Evolutionary conservation across 2,888 invertebrate species (phyloP).

Genomic region (Thecocarcelia acutangulata): DNA sequence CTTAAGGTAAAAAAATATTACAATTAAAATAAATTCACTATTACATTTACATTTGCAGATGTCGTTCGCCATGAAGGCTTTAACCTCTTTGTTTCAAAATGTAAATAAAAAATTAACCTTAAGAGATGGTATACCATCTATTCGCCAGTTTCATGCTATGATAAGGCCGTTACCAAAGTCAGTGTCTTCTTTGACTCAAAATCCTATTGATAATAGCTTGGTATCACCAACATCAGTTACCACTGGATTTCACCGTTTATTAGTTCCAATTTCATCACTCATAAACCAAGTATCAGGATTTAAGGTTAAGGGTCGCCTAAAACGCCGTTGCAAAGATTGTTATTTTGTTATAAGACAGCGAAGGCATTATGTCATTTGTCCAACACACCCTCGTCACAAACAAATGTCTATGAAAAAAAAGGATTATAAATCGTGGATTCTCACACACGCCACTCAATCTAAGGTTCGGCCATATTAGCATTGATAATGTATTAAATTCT

Average conservation of each 20-base stretch:
- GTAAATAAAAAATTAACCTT: slow-evolving; percentile 50
- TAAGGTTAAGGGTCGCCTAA: slow-evolving; percentile 87
- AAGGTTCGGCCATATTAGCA: slow-evolving; percentile 78
- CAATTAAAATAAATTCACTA: too few species aligned
- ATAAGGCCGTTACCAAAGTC: slow-evolving; percentile 68
- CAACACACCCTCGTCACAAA: slow-evolving; percentile 90
- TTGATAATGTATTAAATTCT: neutral
- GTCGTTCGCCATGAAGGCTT: slow-evolving; percentile 73
- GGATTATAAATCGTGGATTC: slow-evolving; percentile 87
- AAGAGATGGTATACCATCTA: slow-evolving; percentile 17
- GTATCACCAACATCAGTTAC: slow-evolving; percentile 42
- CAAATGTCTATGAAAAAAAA: slow-evolving; percentile 88
- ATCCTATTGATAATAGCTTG: slow-evolving; percentile 31
- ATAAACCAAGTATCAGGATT: slow-evolving; percentile 83
- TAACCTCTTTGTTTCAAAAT: slow-evolving; percentile 59
- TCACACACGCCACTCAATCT: slow-evolving; percentile 88
- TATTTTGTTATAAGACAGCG: slow-evolving; percentile 87
- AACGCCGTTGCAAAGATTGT: slow-evolving; percentile 90
- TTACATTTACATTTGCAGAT: slow-evolving; percentile 70
- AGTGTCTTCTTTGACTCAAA: slow-evolving; percentile 32
- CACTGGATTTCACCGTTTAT: slow-evolving; percentile 65
- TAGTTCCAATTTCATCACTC: slow-evolving; percentile 75
- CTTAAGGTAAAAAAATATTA: too few species aligned
- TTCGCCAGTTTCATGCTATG: slow-evolving; percentile 75
- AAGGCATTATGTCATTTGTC: slow-evolving; percentile 88